Percentiles rank a stretch among this genome's conserved stretches.
phyloP scores from a whole-genome alignment of 2,113 vertebrate species.

The Circaetus gallicus region DNA sequence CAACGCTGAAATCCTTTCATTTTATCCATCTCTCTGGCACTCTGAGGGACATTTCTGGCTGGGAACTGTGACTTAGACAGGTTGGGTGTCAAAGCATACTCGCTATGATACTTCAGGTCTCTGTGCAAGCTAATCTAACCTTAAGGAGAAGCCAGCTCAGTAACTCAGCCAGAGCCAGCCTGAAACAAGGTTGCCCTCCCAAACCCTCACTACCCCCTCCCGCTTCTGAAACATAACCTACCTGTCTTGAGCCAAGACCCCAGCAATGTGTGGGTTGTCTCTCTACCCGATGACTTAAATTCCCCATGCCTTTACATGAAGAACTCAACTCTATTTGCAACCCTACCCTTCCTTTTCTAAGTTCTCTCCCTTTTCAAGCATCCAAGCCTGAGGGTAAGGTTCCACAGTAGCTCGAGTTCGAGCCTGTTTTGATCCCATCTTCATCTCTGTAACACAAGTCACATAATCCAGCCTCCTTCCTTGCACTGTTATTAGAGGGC shows the following conservation, averaged over 20 bases:
- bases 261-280: background rate
- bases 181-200: background rate
- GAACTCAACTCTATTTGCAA: background rate
- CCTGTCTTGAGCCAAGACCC: background rate
- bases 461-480: background rate
- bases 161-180: background rate
- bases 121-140: background rate
- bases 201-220: background rate
- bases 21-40: background rate
- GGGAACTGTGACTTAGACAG: background rate
- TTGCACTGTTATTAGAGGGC: background rate
- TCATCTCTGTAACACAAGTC: background rate
- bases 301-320: background rate
- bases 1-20: background rate
- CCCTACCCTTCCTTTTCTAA: background rate
- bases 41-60: background rate
- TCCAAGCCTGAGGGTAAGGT: background rate
- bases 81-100: background rate
- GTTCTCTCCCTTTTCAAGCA: background rate
- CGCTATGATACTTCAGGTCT: background rate
- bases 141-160: background rate
- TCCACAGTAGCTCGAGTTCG: background rate
- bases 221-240: background rate
- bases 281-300: background rate
- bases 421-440: background rate